These are phyloP conservation scores for Butorides virescens DNA, from an alignment of 2,113 vertebrate genomes.

Conservation along the genomic window DNA sequence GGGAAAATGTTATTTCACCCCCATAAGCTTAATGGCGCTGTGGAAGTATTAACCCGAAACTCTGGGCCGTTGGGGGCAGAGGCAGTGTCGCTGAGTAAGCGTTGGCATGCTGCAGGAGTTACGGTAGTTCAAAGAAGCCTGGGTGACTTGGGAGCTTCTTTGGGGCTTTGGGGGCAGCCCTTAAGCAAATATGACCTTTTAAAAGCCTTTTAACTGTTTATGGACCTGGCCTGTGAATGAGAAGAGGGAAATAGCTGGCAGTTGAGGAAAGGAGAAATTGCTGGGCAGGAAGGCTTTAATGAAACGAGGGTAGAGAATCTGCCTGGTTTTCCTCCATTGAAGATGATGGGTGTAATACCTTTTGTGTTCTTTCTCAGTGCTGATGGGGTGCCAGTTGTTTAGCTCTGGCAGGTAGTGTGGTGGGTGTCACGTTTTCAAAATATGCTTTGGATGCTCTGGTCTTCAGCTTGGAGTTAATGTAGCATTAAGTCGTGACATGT, in stretches of 20 bases:
- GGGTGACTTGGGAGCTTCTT: neutral
- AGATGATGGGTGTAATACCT: neutral
- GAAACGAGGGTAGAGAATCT: neutral
- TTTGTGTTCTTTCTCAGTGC: neutral
- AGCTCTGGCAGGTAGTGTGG: neutral
- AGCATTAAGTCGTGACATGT: accelerated
- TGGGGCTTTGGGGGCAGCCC: neutral
- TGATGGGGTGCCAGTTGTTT: neutral
- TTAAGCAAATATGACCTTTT: neutral
- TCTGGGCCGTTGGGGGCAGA: neutral
- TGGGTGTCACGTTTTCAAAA: neutral
- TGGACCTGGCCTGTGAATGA: neutral
- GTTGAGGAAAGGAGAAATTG: neutral
- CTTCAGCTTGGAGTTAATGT: neutral
- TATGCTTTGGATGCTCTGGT: neutral
- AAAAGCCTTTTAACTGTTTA: neutral
- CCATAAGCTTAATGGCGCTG: neutral
- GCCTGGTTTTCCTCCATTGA: neutral
- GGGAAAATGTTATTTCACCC: neutral
- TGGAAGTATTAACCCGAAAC: neutral
- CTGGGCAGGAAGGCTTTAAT: neutral
- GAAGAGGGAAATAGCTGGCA: neutral
- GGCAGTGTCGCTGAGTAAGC: neutral
- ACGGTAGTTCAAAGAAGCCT: neutral
- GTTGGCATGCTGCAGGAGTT: neutral